Base-by-base conservation (phyloP, 2,888 invertebrate genomes). In the Selenia dentaria region DNA sequence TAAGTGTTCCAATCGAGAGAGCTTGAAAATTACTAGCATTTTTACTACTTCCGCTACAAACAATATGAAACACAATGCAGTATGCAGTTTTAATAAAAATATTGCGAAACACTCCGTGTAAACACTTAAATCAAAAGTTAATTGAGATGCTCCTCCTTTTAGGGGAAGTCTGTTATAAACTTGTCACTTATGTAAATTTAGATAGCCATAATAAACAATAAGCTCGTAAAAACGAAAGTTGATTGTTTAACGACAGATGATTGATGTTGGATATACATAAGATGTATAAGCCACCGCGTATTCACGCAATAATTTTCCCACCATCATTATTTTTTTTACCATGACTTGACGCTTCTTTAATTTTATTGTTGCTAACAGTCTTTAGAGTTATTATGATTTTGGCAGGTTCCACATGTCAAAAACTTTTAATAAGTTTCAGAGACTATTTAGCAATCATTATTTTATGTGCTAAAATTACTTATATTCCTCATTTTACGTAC, bases 171-270 rank as follows among this genome's bases (percentile, higher is more conserved):
- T 52, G 52, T 56, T 51, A 59, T 54, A 59, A 54, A 54, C 47
- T 54, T 59, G 59, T 59, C 59, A 59, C 56, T 59, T 59, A 59
- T 56, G 56, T 56, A 59, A 59, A 59, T 59, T 70, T 70, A 53
- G 59, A 58, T 64, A 67, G 69, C 51, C 50, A 54, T 61, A 61
- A 57, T 59, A 59, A 59, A 59, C 59, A 56, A 56, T 54, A 51
- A 50, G 38, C 56, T 64, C 57, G 64, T 68, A 70, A 69, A 79
- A 75, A 73, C 74, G 79, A 79, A 79, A 79, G 79, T 72, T 79
- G 77, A 77, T 78, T 78, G 78, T 77, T 77, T 78, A 77, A 77
- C 73, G 67, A 74, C 68, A 64, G 62, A 75, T 76, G 75, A 76
- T 74, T 74, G 73, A 69, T 72, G 69, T 57, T 57, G 65, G 70